Evolutionary conservation across 2,888 invertebrate species (phyloP).

Genomic region (Netelia fuscicornis): DNA sequence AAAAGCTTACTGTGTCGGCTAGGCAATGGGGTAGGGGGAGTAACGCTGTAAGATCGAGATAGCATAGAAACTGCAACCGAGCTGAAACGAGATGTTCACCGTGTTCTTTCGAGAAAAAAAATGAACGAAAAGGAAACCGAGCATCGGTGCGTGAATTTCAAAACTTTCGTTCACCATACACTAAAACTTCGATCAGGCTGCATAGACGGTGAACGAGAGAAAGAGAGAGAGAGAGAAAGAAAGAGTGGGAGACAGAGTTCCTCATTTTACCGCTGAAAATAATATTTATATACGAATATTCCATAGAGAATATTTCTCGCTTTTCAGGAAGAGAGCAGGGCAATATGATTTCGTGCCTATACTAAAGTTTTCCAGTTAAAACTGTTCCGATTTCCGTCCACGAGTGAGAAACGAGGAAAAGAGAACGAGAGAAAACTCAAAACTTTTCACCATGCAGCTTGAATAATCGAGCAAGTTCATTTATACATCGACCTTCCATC

Average conservation of each 20-base stretch:
- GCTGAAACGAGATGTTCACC: conserved; percentile 18
- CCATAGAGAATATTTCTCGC: conserved; percentile 44
- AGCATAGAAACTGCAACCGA: conserved; percentile 17
- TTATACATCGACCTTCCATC: conserved; percentile 26
- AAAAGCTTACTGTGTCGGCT: conserved; percentile 18
- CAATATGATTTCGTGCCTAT: conserved; percentile 59
- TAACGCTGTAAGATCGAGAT: conserved; percentile 23
- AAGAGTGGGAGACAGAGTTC: not conserved
- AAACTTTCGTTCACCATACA: conserved; percentile 51
- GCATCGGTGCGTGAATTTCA: conserved; percentile 54
- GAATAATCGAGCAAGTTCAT: conserved; percentile 46
- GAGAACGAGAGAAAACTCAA: conserved; percentile 23
- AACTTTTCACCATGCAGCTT: conserved; percentile 56
- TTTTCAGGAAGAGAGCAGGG: conserved; percentile 37
- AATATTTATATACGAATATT: conserved; percentile 58
- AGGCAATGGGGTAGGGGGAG: not conserved
- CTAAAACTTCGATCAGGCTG: conserved; percentile 14
- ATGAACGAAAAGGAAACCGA: not conserved
- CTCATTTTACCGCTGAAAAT: conserved; percentile 47
- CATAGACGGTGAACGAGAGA: not conserved
- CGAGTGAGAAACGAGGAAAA: conserved; percentile 17
- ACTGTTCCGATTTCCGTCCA: conserved; percentile 61
- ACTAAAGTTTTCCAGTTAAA: conserved; percentile 67
- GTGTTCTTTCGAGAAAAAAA: conserved; percentile 20
- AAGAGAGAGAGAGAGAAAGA: too few relatives aligned